Evolutionary conservation across 2,888 invertebrate genomes (phyloP).

Genomic region (Rhorus exstirpatorius): DNA sequence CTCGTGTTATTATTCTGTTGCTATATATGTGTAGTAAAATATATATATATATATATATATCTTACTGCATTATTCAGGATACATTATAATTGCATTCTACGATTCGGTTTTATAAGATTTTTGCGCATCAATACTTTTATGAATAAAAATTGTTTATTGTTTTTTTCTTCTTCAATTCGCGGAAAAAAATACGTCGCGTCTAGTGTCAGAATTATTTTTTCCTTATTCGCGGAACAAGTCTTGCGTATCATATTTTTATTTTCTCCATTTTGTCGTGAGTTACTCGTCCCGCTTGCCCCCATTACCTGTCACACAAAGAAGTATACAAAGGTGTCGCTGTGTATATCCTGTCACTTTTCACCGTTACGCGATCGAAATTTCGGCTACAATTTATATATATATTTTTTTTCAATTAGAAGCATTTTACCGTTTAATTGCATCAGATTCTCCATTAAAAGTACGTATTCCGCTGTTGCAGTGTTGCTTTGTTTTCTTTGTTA

Average conservation of each 20-base stretch:
- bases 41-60: not conserved
- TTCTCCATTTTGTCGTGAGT: conserved; percentile 1
- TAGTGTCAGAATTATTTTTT: not conserved
- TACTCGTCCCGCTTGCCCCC: not conserved
- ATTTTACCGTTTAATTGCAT: conserved; percentile 15
- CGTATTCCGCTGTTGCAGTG: not conserved
- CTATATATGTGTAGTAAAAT: no score
- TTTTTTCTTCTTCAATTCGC: not conserved
- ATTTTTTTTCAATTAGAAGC: no score
- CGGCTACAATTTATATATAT: no score
- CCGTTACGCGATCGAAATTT: not conserved
- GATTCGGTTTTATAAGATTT: not conserved
- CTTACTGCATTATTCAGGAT: not conserved
- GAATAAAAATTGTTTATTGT: not conserved
- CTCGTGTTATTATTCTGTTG: not conserved
- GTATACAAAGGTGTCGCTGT: not conserved
- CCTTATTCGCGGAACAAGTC: no score
- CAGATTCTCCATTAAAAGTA: not conserved
- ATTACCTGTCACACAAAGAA: conserved; percentile 13
- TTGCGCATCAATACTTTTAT: not conserved
- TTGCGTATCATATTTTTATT: not conserved
- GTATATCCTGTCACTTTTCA: not conserved
- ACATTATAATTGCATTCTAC: not conserved
- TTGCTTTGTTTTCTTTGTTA: no score
- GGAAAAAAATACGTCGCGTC: not conserved